Evolutionary conservation across 2,888 invertebrate species (phyloP).

Genomic region (Drosophila barbarae): DNA sequence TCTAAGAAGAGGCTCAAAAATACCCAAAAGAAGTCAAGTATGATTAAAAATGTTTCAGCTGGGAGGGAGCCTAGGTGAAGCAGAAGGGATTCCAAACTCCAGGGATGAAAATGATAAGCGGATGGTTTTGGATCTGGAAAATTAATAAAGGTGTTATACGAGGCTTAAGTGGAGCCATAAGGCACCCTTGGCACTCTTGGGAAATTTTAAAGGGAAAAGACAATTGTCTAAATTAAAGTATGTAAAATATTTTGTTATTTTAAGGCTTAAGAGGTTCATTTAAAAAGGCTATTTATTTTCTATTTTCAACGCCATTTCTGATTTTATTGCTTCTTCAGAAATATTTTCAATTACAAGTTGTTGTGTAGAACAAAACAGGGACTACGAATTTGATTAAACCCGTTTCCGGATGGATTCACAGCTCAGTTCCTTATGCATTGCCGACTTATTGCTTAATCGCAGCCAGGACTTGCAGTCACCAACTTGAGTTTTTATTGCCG

Average conservation of each 20-base stretch:
- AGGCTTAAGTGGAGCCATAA: background rate
- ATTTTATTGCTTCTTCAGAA: background rate
- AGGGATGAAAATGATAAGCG: background rate
- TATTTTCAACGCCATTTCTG: too few relatives aligned
- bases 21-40: background rate
- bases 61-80: background rate
- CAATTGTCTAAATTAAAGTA: too few relatives aligned
- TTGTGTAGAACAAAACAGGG: background rate
- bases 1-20: constrained; percentile 4
- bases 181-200: background rate
- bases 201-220: background rate
- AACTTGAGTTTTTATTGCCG: constrained; percentile 32
- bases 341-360: background rate
- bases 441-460: constrained; percentile 20
- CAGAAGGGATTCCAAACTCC: background rate
- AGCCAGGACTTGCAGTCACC: constrained; percentile 13
- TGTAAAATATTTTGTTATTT: too few relatives aligned
- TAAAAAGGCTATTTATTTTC: too few relatives aligned
- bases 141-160: constrained; percentile 6
- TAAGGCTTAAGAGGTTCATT: too few relatives aligned
- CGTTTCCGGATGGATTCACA: background rate
- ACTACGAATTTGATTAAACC: background rate
- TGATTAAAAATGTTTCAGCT: constrained; percentile 22
- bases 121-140: constrained; percentile 16
- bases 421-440: background rate